Conservation (phyloP, 2,888 invertebrate species). For the Tanytarsus gracilentus region DNA sequence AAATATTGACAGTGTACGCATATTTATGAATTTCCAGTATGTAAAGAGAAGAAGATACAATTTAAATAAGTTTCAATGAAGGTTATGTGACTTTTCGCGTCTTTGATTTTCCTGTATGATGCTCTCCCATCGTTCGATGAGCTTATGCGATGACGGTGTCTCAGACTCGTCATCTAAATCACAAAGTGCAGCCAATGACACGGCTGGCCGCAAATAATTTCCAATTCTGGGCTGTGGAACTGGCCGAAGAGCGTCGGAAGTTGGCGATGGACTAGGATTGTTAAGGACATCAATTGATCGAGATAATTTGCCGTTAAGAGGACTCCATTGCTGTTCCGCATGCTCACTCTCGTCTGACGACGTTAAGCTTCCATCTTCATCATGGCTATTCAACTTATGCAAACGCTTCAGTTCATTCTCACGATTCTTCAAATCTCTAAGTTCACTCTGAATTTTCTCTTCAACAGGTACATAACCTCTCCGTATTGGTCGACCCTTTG, state of each 20-base stretch:
- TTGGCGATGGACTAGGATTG: slow-evolving; percentile 34
- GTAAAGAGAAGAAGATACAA: no score
- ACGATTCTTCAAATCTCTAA: slow-evolving; percentile 72
- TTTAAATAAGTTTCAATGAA: not conserved
- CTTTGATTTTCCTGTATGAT: slow-evolving; percentile 59
- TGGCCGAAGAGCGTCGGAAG: slow-evolving; percentile 40
- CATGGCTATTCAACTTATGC: slow-evolving; percentile 51
- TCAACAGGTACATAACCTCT: slow-evolving; percentile 78
- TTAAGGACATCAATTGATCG: slow-evolving; percentile 54
- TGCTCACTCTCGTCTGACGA: not conserved
- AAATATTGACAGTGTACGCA: no score
- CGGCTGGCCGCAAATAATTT: slow-evolving; percentile 54
- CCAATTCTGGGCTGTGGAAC: slow-evolving; percentile 36
- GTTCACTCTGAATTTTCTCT: slow-evolving; percentile 77
- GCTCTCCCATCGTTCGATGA: slow-evolving; percentile 76
- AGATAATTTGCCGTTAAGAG: slow-evolving; percentile 48
- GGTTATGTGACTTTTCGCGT: slow-evolving; percentile 31
- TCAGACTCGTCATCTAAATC: slow-evolving; percentile 54
- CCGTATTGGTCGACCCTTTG: slow-evolving; percentile 56
- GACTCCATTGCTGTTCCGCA: slow-evolving; percentile 49
- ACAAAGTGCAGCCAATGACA: slow-evolving; percentile 59
- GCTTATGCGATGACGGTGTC: slow-evolving; percentile 58
- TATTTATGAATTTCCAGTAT: no score
- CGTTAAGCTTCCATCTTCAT: slow-evolving; percentile 42
- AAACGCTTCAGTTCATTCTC: slow-evolving; percentile 69